A percentile compares a stretch with the other conserved stretches of the same genome.
phyloP scores from a whole-genome alignment of 1,140 invertebrate genomes.

The Heliconius congener region DNA sequence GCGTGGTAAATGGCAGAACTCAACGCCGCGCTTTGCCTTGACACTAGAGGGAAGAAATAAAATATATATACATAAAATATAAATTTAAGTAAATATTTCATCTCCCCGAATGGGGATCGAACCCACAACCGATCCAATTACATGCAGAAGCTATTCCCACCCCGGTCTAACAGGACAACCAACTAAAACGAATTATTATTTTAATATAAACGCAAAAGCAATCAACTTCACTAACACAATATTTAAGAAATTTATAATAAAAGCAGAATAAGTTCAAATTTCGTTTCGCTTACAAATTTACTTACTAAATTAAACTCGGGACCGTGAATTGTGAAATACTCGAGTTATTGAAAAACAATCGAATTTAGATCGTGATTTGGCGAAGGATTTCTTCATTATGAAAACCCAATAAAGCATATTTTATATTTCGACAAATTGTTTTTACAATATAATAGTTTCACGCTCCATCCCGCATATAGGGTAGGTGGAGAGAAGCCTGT shows the following conservation, averaged over 20 bases:
- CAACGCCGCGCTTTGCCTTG: too few species aligned
- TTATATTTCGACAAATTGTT: not conserved
- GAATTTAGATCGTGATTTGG: conserved; percentile 1
- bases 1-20: too few species aligned
- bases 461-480: too few species aligned
- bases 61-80: too few species aligned
- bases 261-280: conserved; percentile 8
- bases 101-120: too few species aligned
- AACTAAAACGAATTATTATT: not conserved
- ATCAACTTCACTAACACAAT: conserved; percentile 14
- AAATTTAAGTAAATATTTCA: too few species aligned
- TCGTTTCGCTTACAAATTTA: conserved; percentile 14
- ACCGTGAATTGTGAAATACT: conserved; percentile 7
- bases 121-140: too few species aligned
- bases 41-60: too few species aligned
- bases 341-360: conserved; percentile 11
- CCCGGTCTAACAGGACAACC: not conserved
- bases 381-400: not conserved
- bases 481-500: too few species aligned
- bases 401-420: not conserved
- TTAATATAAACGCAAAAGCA: conserved; percentile 6
- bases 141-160: too few species aligned
- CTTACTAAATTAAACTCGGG: conserved; percentile 11
- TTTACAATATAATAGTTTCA: not conserved
- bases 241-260: conserved; percentile 9